phyloP scores from a whole-genome alignment of 1,140 invertebrate species.

The Plectrocnemia conspersa region DNA sequence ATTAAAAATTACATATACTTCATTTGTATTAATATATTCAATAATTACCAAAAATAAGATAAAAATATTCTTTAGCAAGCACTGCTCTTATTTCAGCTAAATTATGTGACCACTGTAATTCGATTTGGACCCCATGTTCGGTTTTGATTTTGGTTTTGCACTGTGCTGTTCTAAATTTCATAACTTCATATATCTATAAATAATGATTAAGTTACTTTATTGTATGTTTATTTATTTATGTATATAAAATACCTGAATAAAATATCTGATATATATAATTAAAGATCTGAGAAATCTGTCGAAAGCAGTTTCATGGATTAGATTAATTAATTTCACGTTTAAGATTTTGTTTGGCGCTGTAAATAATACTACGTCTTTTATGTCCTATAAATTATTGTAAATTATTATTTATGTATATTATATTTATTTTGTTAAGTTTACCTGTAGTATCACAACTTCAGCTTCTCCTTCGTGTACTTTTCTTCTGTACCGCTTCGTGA shows the following conservation, averaged over 20 bases:
- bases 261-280: slow-evolving; percentile 60
- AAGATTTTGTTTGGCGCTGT: slow-evolving; percentile 51
- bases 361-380: slow-evolving; percentile 61
- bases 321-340: slow-evolving; percentile 54
- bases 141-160: slow-evolving; percentile 54
- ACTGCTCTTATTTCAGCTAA: slow-evolving; percentile 55
- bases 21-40: not conserved
- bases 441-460: slow-evolving; percentile 57
- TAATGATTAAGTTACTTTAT: slow-evolving; percentile 4
- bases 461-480: slow-evolving; percentile 50
- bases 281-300: slow-evolving; percentile 59
- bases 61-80: slow-evolving; percentile 57
- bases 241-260: slow-evolving; percentile 46
- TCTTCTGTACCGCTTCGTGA: slow-evolving; percentile 53
- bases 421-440: slow-evolving; percentile 25
- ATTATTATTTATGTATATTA: slow-evolving; percentile 3
- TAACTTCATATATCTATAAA: not conserved
- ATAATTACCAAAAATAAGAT: slow-evolving; percentile 50
- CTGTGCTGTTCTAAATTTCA: no score
- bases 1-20: not conserved
- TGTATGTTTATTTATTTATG: slow-evolving; percentile 8
- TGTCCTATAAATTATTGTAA: slow-evolving; percentile 43
- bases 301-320: slow-evolving; percentile 53
- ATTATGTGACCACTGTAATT: slow-evolving; percentile 53
- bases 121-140: slow-evolving; percentile 40